These are phyloP conservation scores for Spondyliosoma cantharus DNA, from an alignment of 2,797 vertebrate species.

Conservation along the genomic window DNA sequence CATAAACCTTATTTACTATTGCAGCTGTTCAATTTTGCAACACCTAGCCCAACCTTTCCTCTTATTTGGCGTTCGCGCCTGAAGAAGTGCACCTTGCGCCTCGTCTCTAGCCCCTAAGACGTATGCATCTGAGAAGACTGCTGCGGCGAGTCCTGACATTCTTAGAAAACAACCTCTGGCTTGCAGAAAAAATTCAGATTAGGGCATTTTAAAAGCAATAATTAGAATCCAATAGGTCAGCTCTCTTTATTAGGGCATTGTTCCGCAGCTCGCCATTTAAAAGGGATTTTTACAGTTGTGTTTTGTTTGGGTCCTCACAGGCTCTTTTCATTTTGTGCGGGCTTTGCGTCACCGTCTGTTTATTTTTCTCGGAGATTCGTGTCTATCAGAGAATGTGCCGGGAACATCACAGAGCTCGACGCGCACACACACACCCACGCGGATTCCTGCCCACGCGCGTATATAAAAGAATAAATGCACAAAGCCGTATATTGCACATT, in stretches of 20 bases:
- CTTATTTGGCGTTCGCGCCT: slow-evolving; percentile 78
- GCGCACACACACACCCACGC: slow-evolving; percentile 5
- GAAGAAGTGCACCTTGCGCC: slow-evolving; percentile 63
- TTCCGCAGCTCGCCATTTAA: slow-evolving; percentile 57
- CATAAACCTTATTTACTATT: slow-evolving; percentile 88
- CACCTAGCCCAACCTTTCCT: slow-evolving; percentile 77
- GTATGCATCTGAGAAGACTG: slow-evolving; percentile 54
- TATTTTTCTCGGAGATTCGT: slow-evolving; percentile 62
- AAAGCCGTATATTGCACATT: slow-evolving; percentile 20
- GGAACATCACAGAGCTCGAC: slow-evolving; percentile 39
- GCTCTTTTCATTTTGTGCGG: slow-evolving; percentile 40
- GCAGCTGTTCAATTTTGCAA: slow-evolving; percentile 87
- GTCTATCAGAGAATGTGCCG: slow-evolving; percentile 48
- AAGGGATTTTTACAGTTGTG: slow-evolving; percentile 52
- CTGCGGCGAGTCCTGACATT: slow-evolving; percentile 18
- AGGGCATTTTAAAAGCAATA: slow-evolving; percentile 60
- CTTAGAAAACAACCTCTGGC: slow-evolving; percentile 54
- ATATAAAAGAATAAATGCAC: neutral
- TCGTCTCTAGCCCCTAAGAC: slow-evolving; percentile 52
- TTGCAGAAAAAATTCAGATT: slow-evolving; percentile 64
- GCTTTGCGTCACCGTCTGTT: slow-evolving; percentile 49
- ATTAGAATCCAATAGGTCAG: slow-evolving; percentile 61
- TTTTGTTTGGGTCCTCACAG: slow-evolving; percentile 55
- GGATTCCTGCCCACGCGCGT: neutral
- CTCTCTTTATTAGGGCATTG: slow-evolving; percentile 51